phyloP scores from a whole-genome alignment of 2,888 invertebrate species.

The Archips crataeganus region DNA sequence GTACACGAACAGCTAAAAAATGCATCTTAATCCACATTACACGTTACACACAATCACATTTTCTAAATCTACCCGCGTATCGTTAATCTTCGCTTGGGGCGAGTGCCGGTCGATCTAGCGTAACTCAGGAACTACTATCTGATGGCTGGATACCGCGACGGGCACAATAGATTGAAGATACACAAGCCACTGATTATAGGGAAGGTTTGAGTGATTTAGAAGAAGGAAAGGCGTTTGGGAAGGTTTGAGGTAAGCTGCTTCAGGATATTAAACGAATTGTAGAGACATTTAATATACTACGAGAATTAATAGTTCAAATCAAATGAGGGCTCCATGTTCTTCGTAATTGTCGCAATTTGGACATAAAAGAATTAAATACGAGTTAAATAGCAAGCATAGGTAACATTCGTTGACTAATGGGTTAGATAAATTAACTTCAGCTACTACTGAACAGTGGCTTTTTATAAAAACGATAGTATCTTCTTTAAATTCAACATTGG shows the following conservation, averaged over 20 bases:
- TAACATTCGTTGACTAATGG: too few relatives aligned
- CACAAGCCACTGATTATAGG: conserved; percentile 33
- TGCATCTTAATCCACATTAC: conserved; percentile 13
- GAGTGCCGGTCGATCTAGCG: conserved; percentile 56
- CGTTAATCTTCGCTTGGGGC: conserved; percentile 44
- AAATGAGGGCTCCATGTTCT: too few relatives aligned
- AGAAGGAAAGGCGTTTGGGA: not conserved
- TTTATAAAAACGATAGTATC: too few relatives aligned
- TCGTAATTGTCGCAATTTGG: too few relatives aligned
- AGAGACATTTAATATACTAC: too few relatives aligned
- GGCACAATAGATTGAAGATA: conserved; percentile 38
- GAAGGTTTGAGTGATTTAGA: conserved; percentile 37
- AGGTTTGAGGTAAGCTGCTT: not conserved
- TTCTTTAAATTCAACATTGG: too few relatives aligned
- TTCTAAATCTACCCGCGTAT: conserved; percentile 31
- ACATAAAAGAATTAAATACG: too few relatives aligned
- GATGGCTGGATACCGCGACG: conserved; percentile 52
- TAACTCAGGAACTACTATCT: conserved; percentile 58
- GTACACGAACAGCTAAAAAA: not conserved
- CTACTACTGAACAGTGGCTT: too few relatives aligned
- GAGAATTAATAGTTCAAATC: too few relatives aligned
- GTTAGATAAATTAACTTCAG: too few relatives aligned
- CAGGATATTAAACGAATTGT: too few relatives aligned
- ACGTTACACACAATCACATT: conserved; percentile 20
- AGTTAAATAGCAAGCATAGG: too few relatives aligned